Conservation (phyloP, 2,888 invertebrate genomes). For the Trissoscelio sp. region DNA sequence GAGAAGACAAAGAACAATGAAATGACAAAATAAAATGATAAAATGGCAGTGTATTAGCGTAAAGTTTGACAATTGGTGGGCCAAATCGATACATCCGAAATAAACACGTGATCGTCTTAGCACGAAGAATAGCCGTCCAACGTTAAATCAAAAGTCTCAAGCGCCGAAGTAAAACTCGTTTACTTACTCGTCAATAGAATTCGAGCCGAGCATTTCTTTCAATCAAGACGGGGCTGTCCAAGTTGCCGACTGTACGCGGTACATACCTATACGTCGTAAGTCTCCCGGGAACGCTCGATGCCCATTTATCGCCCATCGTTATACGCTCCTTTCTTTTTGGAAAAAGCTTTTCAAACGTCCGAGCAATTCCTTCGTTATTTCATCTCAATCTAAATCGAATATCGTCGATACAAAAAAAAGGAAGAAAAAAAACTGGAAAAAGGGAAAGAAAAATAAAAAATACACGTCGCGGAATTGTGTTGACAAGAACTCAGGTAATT, state of each 20-base stretch:
- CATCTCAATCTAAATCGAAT: slow-evolving; percentile 54
- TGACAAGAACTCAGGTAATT: slow-evolving; percentile 6
- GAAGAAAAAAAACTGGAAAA: background rate
- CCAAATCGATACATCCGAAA: slow-evolving; percentile 4
- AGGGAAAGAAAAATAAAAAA: background rate
- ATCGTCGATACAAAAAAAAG: slow-evolving; percentile 25
- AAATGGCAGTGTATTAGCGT: too few species aligned
- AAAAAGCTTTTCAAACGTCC: slow-evolving; percentile 52
- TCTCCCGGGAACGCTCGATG: slow-evolving; percentile 59
- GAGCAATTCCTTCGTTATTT: slow-evolving; percentile 56
- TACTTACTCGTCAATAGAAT: slow-evolving; percentile 60
- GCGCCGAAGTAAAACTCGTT: slow-evolving; percentile 54
- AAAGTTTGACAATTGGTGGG: background rate
- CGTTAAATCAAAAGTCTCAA: slow-evolving; percentile 56
- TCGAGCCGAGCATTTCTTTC: slow-evolving; percentile 61
- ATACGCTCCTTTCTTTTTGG: slow-evolving; percentile 56
- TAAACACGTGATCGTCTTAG: slow-evolving; percentile 15
- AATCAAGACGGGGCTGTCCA: slow-evolving; percentile 53
- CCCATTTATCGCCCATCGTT: slow-evolving; percentile 65
- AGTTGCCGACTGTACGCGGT: slow-evolving; percentile 36
- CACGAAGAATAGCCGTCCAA: slow-evolving; percentile 35
- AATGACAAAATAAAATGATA: too few species aligned
- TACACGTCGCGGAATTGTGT: slow-evolving; percentile 8
- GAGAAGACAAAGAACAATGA: too few species aligned
- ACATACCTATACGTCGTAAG: slow-evolving; percentile 50